These are phyloP conservation scores for Drosophila kokeensis DNA, from an alignment of 2,888 invertebrate species.

Conservation along the genomic window DNA sequence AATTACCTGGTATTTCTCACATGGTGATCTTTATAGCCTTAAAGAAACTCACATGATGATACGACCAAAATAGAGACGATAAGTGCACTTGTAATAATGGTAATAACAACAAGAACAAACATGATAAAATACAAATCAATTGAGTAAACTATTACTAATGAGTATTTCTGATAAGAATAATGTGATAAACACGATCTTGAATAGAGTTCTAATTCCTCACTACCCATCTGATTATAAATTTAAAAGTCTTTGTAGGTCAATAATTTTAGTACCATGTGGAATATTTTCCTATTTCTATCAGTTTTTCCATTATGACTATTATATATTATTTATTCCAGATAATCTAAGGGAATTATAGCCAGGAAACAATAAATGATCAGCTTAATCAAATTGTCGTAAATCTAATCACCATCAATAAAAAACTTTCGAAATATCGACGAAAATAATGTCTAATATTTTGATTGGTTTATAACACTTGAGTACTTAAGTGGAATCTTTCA, in stretches of 20 bases:
- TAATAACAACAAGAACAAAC: background rate
- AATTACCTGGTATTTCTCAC: conserved; percentile 85
- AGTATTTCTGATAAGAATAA: background rate
- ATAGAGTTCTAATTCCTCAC: background rate
- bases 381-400: background rate
- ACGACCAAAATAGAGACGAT: conserved; percentile 84
- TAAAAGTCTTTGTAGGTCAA: background rate
- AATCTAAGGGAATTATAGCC: background rate
- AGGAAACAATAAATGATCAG: background rate
- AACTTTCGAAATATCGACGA: background rate
- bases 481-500: background rate
- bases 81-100: background rate
- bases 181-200: background rate
- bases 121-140: background rate
- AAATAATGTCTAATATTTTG: background rate
- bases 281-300: background rate
- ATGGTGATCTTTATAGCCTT: conserved; percentile 82
- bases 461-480: background rate
- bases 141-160: background rate
- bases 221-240: background rate
- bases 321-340: background rate
- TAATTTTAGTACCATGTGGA: background rate
- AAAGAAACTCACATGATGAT: conserved; percentile 88
- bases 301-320: background rate
- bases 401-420: background rate